A percentile compares a stretch with the other conserved stretches of the same genome.
Evolutionary conservation across 2,113 vertebrate species (phyloP).

Genomic region (Piaya cayana): DNA sequence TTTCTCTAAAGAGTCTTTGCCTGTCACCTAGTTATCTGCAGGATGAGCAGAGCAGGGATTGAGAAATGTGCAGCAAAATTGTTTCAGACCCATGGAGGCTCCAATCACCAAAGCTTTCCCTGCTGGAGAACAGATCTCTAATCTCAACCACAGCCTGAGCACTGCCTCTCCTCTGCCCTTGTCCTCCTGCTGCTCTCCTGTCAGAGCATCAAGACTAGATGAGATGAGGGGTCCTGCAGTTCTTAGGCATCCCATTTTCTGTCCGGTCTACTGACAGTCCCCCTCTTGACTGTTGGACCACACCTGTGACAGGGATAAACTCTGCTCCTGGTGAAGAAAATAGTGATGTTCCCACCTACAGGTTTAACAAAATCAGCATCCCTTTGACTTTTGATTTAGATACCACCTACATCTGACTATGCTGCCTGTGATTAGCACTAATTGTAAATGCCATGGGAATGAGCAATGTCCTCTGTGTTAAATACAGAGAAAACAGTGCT

Average conservation of each 20-base stretch:
- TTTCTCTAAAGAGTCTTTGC: background rate
- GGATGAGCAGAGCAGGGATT: background rate
- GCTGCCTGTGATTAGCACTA: background rate
- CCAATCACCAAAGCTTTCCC: constrained; percentile 26
- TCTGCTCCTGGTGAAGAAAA: background rate
- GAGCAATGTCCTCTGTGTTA: background rate
- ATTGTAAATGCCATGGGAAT: background rate
- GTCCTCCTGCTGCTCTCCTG: fast-evolving
- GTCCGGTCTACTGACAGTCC: background rate
- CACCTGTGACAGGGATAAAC: background rate
- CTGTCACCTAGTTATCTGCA: background rate
- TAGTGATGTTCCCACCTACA: background rate
- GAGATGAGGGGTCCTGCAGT: background rate
- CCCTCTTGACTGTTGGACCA: background rate
- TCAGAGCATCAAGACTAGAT: background rate
- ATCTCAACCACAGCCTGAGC: background rate
- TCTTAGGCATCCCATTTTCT: background rate
- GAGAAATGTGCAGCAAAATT: constrained; percentile 20
- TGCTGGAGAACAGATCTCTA: background rate
- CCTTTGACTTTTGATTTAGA: background rate
- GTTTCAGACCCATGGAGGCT: constrained; percentile 23
- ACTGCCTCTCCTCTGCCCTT: background rate
- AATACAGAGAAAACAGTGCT: background rate
- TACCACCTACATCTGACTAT: background rate
- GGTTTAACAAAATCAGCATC: background rate